Evolutionary conservation across 2,888 invertebrate genomes (phyloP), one percentile per base, ranked within the genome.

Genomic region (Hesperia comma): DNA sequence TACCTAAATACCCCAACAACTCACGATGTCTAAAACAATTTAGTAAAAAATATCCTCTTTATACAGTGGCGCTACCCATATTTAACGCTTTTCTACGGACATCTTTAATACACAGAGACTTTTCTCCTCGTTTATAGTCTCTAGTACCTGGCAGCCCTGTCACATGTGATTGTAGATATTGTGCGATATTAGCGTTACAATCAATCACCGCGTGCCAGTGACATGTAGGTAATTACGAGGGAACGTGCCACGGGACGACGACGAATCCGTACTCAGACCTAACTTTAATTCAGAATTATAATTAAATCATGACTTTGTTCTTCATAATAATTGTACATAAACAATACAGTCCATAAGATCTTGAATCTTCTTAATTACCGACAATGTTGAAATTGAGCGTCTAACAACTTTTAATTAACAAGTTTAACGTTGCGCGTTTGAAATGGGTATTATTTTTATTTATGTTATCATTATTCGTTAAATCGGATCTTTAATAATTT

Each of bases 351-450:
- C 84, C 82, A 83, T 83, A 85, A n/a, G 87, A 88, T 86, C 87
- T 85, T 88, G 88, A 90, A 90, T 90, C 88, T 90, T 87, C 87
- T 88, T 90, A 91, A 90, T 89, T 89, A 85, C 88, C 88, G 86
- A 85, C 89, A 87, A 87, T 88, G 87, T 87, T 82, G 83, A 88
- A 88, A 88, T 88, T 88, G 88, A 87, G 88, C 87, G 87, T 87
- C 86, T 87, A 90, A 89, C 88, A 86, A 89, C 86, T 89, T 90
- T 90, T 89, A 89, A 90, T 90, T 90, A 90, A 87, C 85, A 88
- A 89, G 84, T 89, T 89, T 84, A 81, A 85, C 82, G 80, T 81
- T 81, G 82, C 81, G 81, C 85, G 19, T 12, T 19, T 71, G 71
- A 78, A 77, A 77, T n/a, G n/a, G n/a, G n/a, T 79, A 77, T 74